Conservation (phyloP, 2,797 vertebrate species). For the Sparidentex hasta region DNA sequence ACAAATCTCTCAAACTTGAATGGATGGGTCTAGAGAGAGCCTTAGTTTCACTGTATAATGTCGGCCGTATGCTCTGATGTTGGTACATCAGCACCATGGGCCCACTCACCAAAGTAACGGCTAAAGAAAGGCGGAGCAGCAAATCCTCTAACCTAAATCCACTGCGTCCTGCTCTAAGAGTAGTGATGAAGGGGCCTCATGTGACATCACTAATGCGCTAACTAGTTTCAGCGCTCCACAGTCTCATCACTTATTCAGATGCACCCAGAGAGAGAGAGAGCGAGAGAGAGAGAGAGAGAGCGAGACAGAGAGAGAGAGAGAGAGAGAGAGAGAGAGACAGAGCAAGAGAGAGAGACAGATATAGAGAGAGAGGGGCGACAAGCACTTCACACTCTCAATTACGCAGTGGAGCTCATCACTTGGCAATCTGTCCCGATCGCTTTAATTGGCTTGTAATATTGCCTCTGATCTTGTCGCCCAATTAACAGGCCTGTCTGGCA, state of each 20-base stretch:
- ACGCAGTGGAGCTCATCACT: conserved; percentile 99
- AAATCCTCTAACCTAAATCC: conserved; percentile 62
- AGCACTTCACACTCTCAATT: conserved; percentile 98
- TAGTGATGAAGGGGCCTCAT: conserved; percentile 83
- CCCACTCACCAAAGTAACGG: conserved; percentile 48
- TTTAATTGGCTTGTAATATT: conserved; percentile 99
- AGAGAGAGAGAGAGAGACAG: conserved; percentile 61
- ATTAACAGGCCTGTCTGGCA: conserved; percentile 99
- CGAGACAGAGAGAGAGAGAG: conserved; percentile 55
- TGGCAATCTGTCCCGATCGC: conserved; percentile 99
- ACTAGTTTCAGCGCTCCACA: conserved; percentile 94
- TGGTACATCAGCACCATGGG: conserved; percentile 37
- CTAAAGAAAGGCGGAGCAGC: conserved; percentile 42
- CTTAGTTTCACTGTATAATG: conserved; percentile 42
- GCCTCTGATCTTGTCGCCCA: conserved; percentile 99
- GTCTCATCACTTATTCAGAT: conserved; percentile 96
- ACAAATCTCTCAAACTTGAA: conserved; percentile 62
- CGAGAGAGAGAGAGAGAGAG: conserved; percentile 52
- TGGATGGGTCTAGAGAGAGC: conserved; percentile 41
- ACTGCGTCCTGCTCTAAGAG: conserved; percentile 60
- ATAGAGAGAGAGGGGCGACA: conserved; percentile 81
- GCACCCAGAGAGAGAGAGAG: conserved; percentile 74
- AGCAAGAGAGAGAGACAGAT: conserved; percentile 41
- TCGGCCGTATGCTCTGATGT: conserved; percentile 44
- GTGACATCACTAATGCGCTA: conserved; percentile 93